Evolutionary conservation across 2,797 vertebrate species (phyloP).

Genomic region (Eleutherodactylus coqui): DNA sequence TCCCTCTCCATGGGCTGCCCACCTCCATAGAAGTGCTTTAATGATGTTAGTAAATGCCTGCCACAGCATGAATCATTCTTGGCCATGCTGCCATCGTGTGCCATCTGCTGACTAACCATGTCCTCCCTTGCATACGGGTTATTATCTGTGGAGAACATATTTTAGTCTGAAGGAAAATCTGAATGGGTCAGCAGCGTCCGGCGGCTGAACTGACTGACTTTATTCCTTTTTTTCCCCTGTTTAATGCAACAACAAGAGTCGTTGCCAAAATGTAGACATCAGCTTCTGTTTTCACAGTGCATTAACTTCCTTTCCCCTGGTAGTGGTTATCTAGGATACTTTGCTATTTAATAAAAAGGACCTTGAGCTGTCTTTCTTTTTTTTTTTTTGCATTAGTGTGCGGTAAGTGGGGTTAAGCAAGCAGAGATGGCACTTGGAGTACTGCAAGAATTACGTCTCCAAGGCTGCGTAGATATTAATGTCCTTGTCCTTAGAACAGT

Average conservation of each 20-base stretch:
- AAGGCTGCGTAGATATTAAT: too few species aligned
- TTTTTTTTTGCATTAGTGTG: too few species aligned
- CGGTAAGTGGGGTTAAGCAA: too few species aligned
- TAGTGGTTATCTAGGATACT: neutral
- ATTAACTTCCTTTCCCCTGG: neutral
- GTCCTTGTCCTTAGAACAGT: too few species aligned
- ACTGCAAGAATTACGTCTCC: too few species aligned
- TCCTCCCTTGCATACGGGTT: neutral
- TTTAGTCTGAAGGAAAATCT: neutral
- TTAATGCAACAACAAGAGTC: neutral
- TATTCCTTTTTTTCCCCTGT: neutral
- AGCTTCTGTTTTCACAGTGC: neutral
- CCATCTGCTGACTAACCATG: neutral
- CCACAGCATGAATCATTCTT: neutral
- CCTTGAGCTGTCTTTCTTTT: too few species aligned
- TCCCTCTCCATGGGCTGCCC: too few species aligned
- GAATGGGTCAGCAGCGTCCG: neutral
- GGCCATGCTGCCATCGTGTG: neutral
- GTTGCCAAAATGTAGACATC: neutral
- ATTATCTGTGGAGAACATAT: neutral
- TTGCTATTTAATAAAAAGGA: neutral
- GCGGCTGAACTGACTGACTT: neutral
- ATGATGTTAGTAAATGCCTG: neutral
- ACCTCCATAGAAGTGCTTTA: neutral
- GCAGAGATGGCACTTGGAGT: too few species aligned